Evolutionary conservation across 2,113 vertebrate genomes (phyloP).

Genomic region (Hippocampus zosterae): DNA sequence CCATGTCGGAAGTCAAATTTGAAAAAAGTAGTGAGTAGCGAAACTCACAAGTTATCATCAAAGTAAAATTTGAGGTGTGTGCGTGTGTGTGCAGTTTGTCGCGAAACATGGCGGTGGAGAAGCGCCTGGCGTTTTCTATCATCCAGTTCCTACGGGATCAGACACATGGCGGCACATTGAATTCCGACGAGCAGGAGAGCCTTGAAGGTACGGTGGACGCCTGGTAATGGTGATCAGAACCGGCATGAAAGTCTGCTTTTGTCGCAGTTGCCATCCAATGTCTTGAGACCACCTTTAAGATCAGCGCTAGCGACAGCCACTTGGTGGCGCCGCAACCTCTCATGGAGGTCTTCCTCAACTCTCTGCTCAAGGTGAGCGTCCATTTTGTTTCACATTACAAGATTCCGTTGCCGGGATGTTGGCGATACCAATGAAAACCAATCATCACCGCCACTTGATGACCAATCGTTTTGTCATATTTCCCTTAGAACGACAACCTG

Average conservation of each 20-base stretch:
- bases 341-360: slow-evolving; percentile 87
- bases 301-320: slow-evolving; percentile 85
- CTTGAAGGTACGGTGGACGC: slow-evolving; percentile 81
- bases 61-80: background rate
- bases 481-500: slow-evolving; percentile 79
- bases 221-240: background rate
- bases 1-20: background rate
- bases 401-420: background rate
- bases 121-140: slow-evolving; percentile 89
- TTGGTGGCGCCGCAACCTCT: slow-evolving; percentile 84
- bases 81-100: slow-evolving; percentile 27
- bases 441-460: background rate
- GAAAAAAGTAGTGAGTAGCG: background rate
- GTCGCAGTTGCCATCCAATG: slow-evolving; percentile 92
- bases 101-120: slow-evolving; percentile 89
- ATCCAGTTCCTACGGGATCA: slow-evolving; percentile 96
- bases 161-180: slow-evolving; percentile 84
- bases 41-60: background rate
- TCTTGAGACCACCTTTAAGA: slow-evolving; percentile 95
- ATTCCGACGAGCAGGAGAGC: slow-evolving; percentile 95
- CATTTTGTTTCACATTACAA: background rate
- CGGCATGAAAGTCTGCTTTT: background rate
- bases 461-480: background rate
- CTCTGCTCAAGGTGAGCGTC: slow-evolving; percentile 82
- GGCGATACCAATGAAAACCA: background rate